Conservation (phyloP, 1,140 invertebrate species). For the Drosophila subobscura region DNA sequence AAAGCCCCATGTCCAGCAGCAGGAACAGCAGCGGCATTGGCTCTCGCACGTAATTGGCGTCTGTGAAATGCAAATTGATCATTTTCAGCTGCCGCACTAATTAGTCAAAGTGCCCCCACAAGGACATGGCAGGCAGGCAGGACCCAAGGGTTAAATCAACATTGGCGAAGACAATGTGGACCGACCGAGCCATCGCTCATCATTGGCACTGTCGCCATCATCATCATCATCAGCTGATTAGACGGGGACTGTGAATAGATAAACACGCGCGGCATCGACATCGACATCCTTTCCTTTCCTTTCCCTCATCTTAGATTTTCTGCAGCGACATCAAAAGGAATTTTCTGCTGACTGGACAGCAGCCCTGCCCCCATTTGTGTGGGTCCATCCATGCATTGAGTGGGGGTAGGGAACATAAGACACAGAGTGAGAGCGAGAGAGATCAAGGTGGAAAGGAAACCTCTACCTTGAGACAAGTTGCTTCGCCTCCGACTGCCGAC, state of each 20-base stretch:
- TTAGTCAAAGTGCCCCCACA: conserved; percentile 73
- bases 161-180: conserved; percentile 24
- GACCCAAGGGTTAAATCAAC: conserved; percentile 66
- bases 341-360: conserved; percentile 35
- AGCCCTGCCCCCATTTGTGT: not conserved
- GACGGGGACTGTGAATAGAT: conserved; percentile 56
- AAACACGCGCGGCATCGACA: conserved; percentile 55
- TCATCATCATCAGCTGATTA: conserved; percentile 62
- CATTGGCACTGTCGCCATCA: not conserved
- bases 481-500: too few relatives aligned
- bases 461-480: conserved; percentile 38
- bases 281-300: conserved; percentile 7
- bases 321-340: conserved; percentile 51
- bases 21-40: too few relatives aligned
- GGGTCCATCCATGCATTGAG: too few relatives aligned
- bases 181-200: conserved; percentile 32
- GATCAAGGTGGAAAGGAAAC: conserved; percentile 34
- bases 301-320: conserved; percentile 36
- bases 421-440: conserved; percentile 2
- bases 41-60: conserved; percentile 56
- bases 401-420: too few relatives aligned
- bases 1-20: too few relatives aligned
- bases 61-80: conserved; percentile 80
- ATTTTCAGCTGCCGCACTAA: conserved; percentile 73
- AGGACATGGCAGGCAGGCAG: conserved; percentile 15